Conservation (phyloP, 2,888 invertebrate species). For the Oxyscelio sp. region DNA sequence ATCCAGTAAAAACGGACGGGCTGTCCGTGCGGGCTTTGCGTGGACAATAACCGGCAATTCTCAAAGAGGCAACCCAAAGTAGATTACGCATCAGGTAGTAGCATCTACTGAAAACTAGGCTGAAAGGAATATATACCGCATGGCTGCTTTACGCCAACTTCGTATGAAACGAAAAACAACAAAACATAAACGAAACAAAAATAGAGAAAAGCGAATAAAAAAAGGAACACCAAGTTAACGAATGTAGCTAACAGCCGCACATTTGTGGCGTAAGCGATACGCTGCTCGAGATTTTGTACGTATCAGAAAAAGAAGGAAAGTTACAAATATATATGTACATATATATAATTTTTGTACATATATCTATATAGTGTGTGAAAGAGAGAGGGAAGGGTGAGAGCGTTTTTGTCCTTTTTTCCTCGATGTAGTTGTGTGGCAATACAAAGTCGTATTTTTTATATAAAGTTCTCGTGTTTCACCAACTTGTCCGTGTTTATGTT, state of each 20-base stretch:
- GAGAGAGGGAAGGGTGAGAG: too few relatives aligned
- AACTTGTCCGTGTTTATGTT: conserved; percentile 54
- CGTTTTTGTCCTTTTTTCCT: conserved; percentile 32
- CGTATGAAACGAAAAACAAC: conserved; percentile 42
- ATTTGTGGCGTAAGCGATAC: conserved; percentile 35
- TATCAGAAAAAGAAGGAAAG: conserved; percentile 19
- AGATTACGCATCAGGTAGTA: conserved; percentile 82
- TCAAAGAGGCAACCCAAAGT: conserved; percentile 80
- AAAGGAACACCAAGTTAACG: conserved; percentile 46
- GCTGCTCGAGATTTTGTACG: conserved; percentile 34
- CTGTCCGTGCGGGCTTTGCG: conserved; percentile 60
- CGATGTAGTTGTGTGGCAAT: conserved; percentile 1
- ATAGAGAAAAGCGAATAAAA: conserved; percentile 23
- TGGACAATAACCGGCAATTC: conserved; percentile 64
- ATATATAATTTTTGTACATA: too few relatives aligned
- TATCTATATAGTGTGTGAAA: too few relatives aligned
- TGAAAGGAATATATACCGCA: conserved; percentile 62
- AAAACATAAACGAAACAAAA: conserved; percentile 33
- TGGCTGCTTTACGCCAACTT: conserved; percentile 56
- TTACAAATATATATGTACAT: conserved; percentile 14
- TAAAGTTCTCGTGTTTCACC: conserved; percentile 9
- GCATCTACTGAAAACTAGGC: conserved; percentile 50
- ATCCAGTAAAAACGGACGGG: conserved; percentile 34
- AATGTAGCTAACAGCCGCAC: conserved; percentile 38
- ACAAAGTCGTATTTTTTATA: conserved; percentile 24